phyloP scores from a whole-genome alignment of 1,140 invertebrate species.

The Stenopsyche tienmushanensis region DNA sequence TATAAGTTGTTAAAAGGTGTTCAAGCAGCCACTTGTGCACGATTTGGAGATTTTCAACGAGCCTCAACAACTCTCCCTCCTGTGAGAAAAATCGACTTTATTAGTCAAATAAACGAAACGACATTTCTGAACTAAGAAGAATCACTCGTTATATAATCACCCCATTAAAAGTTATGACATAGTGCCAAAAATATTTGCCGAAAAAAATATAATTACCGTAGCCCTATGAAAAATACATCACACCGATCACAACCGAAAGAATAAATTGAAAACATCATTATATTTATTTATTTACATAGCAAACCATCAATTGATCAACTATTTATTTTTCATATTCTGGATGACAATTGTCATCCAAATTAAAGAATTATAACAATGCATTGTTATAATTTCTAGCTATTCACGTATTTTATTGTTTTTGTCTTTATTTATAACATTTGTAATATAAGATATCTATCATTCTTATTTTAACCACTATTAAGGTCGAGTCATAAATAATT shows the following conservation, averaged over 20 bases:
- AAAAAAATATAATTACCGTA: background rate
- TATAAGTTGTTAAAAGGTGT: background rate
- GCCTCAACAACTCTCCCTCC: background rate
- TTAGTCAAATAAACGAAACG: constrained; percentile 24
- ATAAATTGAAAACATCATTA: background rate
- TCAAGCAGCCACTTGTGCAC: constrained; percentile 11
- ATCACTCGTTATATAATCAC: background rate
- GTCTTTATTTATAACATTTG: too few relatives aligned
- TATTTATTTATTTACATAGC: background rate
- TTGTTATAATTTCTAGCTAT: too few relatives aligned
- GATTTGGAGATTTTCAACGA: background rate
- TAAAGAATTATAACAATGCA: too few relatives aligned
- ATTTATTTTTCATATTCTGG: too few relatives aligned
- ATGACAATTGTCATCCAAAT: too few relatives aligned
- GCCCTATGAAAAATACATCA: background rate
- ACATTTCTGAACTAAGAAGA: background rate
- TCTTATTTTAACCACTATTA: too few relatives aligned
- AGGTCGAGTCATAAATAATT: too few relatives aligned
- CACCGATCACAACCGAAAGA: background rate
- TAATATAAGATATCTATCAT: too few relatives aligned
- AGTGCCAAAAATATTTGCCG: background rate
- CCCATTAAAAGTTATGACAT: background rate
- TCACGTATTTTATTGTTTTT: too few relatives aligned
- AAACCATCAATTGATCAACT: too few relatives aligned
- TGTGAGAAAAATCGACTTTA: background rate